Conservation (phyloP, 2,888 invertebrate genomes). For the Thalpophila matura region DNA sequence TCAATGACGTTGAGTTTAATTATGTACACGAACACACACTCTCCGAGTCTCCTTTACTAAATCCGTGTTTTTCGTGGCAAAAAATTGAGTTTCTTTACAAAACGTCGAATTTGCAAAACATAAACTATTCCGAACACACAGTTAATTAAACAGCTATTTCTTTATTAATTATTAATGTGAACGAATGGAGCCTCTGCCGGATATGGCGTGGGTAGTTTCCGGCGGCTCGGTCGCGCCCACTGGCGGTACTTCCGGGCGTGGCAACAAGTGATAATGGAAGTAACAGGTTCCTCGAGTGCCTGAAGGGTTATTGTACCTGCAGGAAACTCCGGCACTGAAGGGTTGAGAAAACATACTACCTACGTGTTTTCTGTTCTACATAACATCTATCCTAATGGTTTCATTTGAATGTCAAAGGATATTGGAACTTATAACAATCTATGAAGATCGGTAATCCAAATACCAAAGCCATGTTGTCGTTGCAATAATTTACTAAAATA, state of each 20-base stretch:
- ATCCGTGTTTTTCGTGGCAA: too few species aligned
- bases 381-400: neutral
- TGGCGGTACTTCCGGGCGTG: slow-evolving; percentile 6
- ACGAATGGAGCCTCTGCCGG: slow-evolving; percentile 13
- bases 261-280: slow-evolving; percentile 28
- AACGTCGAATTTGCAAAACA: too few species aligned
- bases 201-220: slow-evolving; percentile 14
- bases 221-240: slow-evolving; percentile 20
- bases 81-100: too few species aligned
- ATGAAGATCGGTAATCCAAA: too few species aligned
- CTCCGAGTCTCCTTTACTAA: too few species aligned
- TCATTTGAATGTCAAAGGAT: too few species aligned
- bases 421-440: too few species aligned
- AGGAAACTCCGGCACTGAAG: neutral
- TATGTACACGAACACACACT: too few species aligned
- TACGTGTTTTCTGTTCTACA: neutral
- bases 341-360: neutral
- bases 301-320: neutral
- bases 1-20: too few species aligned
- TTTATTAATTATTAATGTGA: slow-evolving; percentile 28
- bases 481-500: too few species aligned
- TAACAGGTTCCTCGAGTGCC: slow-evolving; percentile 14
- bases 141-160: slow-evolving; percentile 1
- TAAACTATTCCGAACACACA: neutral
- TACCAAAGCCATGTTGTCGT: too few species aligned